Evolutionary conservation across 2,888 invertebrate genomes (phyloP), one percentile per base, ranked within the genome.

Genomic region (Philopedon plagiatum): DNA sequence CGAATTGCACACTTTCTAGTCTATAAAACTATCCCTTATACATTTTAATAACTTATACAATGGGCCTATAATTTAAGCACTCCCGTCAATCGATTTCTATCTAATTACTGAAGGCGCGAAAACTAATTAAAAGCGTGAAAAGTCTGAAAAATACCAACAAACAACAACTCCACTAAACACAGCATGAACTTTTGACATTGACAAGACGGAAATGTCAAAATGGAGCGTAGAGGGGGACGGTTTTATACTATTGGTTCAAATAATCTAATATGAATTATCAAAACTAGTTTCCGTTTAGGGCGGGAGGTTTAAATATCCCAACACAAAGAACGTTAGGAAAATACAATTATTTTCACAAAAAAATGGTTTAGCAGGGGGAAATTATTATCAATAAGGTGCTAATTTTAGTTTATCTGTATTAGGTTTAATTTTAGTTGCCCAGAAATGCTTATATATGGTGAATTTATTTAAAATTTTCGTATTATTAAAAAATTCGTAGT

Each of bases 81-180:
- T 57, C 11, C 37, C 34, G 15, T 34, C 13, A 57, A n/a, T 0
- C n/a, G 9, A 18, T 15, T 34, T 9, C 21, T 11, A 37, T 8
- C 11, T 3, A n/a, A 15, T 41, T 39, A 39, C 1, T 4, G 13
- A 26, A 60, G 58, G 58, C 58, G 58, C 58, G 41, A 60, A 60
- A 60, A 23, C 21, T 29, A 46, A 46, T 44, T 61, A 61, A 26
- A 41, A 15, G 46, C 61, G 61, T 29, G 61, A 61, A 61, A 61
- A 61, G 0, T 29, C 11, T 23, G 32, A 21, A 61, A 60, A 44
- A 46, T 19, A 26, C 15, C 13, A 26, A 61, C 23, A 60, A 57
- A 61, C 61, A 61, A 46, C 61, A 29, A 61, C 61, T 39, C 7
- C 37, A 57, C 13, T 11, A 32, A 26, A 5, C 46, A 46, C 19